These are phyloP conservation scores for Himalopsyche kuldschensis DNA, from an alignment of 2,888 invertebrate genomes.

Conservation along the genomic window DNA sequence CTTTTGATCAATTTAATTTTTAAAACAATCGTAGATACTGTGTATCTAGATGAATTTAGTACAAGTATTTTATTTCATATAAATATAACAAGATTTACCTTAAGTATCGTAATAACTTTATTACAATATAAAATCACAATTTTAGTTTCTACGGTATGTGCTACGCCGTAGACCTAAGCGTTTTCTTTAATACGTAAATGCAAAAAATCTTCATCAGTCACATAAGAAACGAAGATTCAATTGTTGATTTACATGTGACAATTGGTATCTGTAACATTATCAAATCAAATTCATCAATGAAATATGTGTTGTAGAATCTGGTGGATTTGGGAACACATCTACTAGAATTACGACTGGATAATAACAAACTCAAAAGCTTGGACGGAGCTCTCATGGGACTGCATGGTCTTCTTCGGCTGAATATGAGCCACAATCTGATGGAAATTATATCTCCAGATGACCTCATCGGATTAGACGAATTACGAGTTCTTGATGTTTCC, in stretches of 20 bases:
- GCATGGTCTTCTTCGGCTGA: slow-evolving; percentile 70
- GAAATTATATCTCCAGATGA: slow-evolving; percentile 76
- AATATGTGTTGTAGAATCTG: slow-evolving; percentile 58
- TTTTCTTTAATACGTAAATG: neutral
- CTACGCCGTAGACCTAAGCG: neutral
- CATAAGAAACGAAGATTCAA: neutral
- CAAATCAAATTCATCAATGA: too few relatives aligned
- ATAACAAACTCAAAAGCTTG: slow-evolving; percentile 70
- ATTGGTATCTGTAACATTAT: too few relatives aligned
- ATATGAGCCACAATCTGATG: slow-evolving; percentile 75
- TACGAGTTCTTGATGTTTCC: slow-evolving; percentile 76
- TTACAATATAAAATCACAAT: too few relatives aligned
- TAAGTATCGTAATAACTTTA: too few relatives aligned
- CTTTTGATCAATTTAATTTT: too few relatives aligned
- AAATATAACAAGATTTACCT: too few relatives aligned
- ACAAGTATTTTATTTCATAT: too few relatives aligned
- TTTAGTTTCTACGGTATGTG: neutral
- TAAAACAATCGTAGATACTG: too few relatives aligned
- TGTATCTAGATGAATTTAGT: too few relatives aligned
- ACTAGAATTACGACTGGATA: slow-evolving; percentile 71
- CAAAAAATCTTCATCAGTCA: neutral
- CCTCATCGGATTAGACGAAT: slow-evolving; percentile 73
- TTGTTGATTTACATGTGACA: neutral
- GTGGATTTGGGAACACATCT: slow-evolving; percentile 77
- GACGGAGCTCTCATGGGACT: slow-evolving; percentile 77